Evolutionary conservation across 2,888 invertebrate genomes (phyloP), one percentile per base, ranked within the genome.

Genomic region (Ypsolopha sequella): DNA sequence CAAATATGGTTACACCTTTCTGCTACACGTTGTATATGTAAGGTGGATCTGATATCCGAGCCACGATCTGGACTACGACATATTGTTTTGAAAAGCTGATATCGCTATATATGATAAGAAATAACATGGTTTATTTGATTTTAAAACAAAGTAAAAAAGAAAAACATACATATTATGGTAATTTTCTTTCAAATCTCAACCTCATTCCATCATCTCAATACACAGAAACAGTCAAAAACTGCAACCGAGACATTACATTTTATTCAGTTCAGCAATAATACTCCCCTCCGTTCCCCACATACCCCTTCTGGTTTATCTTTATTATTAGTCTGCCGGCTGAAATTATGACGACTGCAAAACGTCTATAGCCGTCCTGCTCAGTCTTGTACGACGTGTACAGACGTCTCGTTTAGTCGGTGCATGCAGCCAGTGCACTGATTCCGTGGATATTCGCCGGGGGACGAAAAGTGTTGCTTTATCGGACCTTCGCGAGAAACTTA

Each of bases 301-400:
- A 35, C 48, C 60, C 61, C 68, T 66, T 68, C 70, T 60, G 72
- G 68, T 80, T 85, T 86, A 86, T 87, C 87, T 86, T 80, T 84
- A 81, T 84, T 86, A 85, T 87, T 80, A 84, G 84, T 86, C 87
- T 80, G 80, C 81, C 75, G 78, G 77, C 81, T 78, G 78, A 87
- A 88, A 87, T 88, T 88, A 87, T 87, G 88, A 88, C 88, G 80
- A 88, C 88, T 87, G 87, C 87, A 87, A 80, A 78, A 80, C 76
- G 74, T 76, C 71, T 73, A 56, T 64, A 57, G 53, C 43, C 48
- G 48, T 72, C 75, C 54, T 73, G 69, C 9, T 11, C 24, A 7
- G 36, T 49, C 41, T 11, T 8, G 36, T 10, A 41, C 6, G n/a
- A 13, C 41, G 9, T 38, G 46, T 50, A 49, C 35, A 43, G 41